phyloP scores from a whole-genome alignment of 2,797 vertebrate genomes.

The Pseudomugil gertrudae region DNA sequence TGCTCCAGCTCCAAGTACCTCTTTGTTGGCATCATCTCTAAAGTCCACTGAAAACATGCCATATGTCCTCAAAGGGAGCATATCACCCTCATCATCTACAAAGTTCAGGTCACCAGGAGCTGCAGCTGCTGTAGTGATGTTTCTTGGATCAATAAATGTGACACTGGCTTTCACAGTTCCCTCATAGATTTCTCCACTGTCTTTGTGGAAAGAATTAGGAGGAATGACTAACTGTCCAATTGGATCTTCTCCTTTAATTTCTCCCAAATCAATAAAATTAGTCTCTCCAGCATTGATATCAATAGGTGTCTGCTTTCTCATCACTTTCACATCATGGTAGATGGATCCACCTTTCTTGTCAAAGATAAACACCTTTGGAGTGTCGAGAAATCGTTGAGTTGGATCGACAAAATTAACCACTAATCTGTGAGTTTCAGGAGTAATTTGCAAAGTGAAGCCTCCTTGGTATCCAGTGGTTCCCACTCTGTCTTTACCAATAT shows the following conservation, averaged over 20 bases:
- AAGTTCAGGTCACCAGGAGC: constrained; percentile 94
- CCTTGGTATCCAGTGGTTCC: constrained; percentile 94
- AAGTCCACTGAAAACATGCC: constrained; percentile 98
- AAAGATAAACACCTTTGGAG: constrained; percentile 91
- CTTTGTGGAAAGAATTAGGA: constrained; percentile 85
- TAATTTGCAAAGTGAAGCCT: constrained; percentile 91
- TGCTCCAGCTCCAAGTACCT: constrained; percentile 83
- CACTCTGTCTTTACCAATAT: constrained; percentile 85
- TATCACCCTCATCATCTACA: constrained; percentile 86
- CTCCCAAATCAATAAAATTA: constrained; percentile 88
- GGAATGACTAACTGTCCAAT: constrained; percentile 91
- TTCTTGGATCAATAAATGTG: constrained; percentile 95
- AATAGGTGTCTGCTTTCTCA: constrained; percentile 87
- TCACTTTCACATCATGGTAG: constrained; percentile 91
- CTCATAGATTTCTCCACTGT: constrained; percentile 85
- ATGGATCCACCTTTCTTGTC: constrained; percentile 88
- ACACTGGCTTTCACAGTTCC: constrained; percentile 92
- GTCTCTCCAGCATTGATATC: constrained; percentile 82
- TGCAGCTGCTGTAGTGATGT: constrained; percentile 84
- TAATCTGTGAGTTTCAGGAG: constrained; percentile 84
- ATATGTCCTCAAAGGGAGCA: constrained; percentile 91
- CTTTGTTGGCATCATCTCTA: constrained; percentile 82
- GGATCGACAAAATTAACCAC: constrained; percentile 92
- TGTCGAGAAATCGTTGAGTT: constrained; percentile 86
- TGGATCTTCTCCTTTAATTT: constrained; percentile 81